Evolutionary conservation across 1,140 invertebrate species (phyloP), one percentile per base, ranked within the genome.

Genomic region (Chironomus striatipennis): DNA sequence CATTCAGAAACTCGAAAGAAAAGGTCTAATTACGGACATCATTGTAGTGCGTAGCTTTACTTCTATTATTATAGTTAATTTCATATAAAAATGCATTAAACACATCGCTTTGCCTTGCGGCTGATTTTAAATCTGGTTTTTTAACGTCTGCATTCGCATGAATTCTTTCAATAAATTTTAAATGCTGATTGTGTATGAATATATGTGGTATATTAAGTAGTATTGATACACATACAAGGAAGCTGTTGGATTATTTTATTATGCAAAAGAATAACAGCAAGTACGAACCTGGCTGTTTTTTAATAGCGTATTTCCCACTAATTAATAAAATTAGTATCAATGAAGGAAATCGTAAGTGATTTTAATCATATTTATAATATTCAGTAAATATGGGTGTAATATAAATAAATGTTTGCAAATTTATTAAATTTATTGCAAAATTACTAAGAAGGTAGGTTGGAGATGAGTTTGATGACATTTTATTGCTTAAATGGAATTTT

Each of bases 31-130:
- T 57, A 57, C n/a, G 47, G 43, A 57, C 47, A 57, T 15, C 47
- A n/a, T 57, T 57, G 12, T n/a, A 57, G 47, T 57, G 47, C 24
- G 24, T 34, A 34, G 24, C 47, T 10, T 57, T 10, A 57, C 5
- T 57, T n/a, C 12, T 57, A n/a, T 57, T n/a, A 57, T 57, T n/a
- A 57, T 57, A 10, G 47, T n/a, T 57, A 57, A 57, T 57, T 57
- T 57, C 47, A 57, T 57, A 57, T 57, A 15, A 57, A 57, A 57
- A 57, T 57, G 47, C 47, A 57, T 57, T 57, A 57, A 57, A 57
- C 12, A 57, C 47, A 57, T 57, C n/a, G 12, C 12, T 57, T 15
- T 57, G 4, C 12, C 47, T 57, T 4, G 4, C 47, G 47, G 47
- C 12, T n/a, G 24, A 34, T 2, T 34, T 34, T 34, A 34, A 57